Percentiles rank a stretch among this genome's conserved stretches.
Evolutionary conservation across 2,797 vertebrate species (phyloP).

Genomic region (Cercopithecus hamlyni): DNA sequence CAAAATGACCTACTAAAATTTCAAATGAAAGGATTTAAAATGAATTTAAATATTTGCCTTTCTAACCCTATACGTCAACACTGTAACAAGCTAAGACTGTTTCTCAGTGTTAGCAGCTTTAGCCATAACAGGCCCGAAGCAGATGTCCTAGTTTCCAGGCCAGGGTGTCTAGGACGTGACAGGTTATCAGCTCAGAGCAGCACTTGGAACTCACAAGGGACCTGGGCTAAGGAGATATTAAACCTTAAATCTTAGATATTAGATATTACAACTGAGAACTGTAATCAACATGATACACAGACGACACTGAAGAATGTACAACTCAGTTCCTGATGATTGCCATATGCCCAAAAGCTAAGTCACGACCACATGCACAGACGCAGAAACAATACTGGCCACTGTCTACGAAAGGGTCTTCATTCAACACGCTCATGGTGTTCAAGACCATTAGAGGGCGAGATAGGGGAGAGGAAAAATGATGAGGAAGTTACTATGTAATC

Average conservation of each 20-base stretch:
- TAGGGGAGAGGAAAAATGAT: neutral
- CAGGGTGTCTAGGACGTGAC: neutral
- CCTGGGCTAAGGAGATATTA: neutral
- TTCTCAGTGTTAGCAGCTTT: neutral
- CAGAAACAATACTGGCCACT: neutral
- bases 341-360: neutral
- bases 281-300: rapidly evolving
- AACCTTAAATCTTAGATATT: neutral
- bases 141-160: neutral
- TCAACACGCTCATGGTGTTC: neutral
- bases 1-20: neutral
- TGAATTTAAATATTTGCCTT: neutral
- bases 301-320: neutral
- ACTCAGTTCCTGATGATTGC: neutral
- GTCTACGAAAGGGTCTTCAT: neutral
- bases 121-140: too few species aligned
- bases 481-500: neutral
- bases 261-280: neutral
- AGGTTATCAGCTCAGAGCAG: neutral
- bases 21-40: neutral
- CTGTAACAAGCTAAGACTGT: too few species aligned
- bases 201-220: neutral
- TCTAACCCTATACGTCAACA: neutral
- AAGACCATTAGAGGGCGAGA: neutral
- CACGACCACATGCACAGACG: rapidly evolving